phyloP scores from a whole-genome alignment of 2,797 vertebrate species.

The Todus mexicanus region DNA sequence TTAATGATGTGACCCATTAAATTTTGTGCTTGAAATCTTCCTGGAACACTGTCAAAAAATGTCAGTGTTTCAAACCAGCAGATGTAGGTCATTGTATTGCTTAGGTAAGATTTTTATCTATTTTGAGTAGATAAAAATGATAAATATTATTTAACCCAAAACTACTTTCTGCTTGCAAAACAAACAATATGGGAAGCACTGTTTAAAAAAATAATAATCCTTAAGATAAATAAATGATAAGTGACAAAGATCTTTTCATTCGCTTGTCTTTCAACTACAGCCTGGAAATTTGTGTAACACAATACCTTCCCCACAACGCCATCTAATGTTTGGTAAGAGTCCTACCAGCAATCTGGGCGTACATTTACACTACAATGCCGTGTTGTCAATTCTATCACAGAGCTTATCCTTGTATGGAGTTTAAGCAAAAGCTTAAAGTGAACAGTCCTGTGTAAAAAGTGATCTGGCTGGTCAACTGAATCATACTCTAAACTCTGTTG shows the following conservation, averaged over 20 bases:
- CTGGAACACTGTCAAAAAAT: not conserved
- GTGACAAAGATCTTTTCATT: no score
- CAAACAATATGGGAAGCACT: not conserved
- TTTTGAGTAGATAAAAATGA: not conserved
- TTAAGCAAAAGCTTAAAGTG: not conserved
- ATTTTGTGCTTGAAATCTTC: not conserved
- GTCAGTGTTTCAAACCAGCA: not conserved
- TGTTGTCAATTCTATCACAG: not conserved
- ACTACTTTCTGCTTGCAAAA: not conserved
- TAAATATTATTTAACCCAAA: not conserved
- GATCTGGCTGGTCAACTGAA: not conserved
- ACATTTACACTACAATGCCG: not conserved
- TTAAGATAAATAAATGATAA: not conserved
- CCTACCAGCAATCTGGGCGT: not conserved
- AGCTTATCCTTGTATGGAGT: not conserved
- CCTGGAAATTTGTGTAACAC: not conserved
- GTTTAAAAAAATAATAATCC: not conserved
- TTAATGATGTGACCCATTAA: not conserved
- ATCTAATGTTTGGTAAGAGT: slow-evolving; percentile 2
- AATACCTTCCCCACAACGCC: slow-evolving; percentile 17
- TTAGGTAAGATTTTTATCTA: not conserved
- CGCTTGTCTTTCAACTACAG: not conserved
- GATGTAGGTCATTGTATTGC: not conserved
- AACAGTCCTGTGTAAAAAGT: not conserved
- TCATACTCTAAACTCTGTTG: not conserved